These are phyloP conservation scores for Carcina quercana DNA, from an alignment of 2,888 invertebrate species.

Conservation along the genomic window DNA sequence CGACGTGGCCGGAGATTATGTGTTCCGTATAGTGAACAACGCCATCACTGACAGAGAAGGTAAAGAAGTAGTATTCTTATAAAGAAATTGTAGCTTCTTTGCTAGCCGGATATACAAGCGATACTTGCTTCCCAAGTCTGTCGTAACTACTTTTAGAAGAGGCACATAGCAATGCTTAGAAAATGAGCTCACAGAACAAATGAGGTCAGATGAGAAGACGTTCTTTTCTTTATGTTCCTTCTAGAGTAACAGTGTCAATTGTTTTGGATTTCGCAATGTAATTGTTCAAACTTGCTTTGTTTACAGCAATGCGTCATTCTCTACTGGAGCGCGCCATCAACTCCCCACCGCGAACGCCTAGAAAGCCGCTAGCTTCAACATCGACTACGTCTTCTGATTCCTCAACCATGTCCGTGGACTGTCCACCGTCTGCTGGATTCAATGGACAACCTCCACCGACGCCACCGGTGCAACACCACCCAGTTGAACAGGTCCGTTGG, in stretches of 20 bases:
- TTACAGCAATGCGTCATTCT: slow-evolving; percentile 80
- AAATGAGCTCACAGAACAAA: too few species aligned
- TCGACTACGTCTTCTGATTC: slow-evolving; percentile 81
- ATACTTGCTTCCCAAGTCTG: too few species aligned
- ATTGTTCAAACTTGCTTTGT: slow-evolving; percentile 5
- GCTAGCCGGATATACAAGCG: too few species aligned
- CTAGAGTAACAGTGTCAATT: too few species aligned
- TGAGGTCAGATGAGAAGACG: too few species aligned
- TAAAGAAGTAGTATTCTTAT: too few species aligned
- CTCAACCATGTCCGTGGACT: slow-evolving; percentile 70
- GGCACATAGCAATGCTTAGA: too few species aligned
- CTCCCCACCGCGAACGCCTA: slow-evolving; percentile 63
- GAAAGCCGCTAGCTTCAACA: slow-evolving; percentile 76
- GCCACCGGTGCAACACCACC: slow-evolving; percentile 33
- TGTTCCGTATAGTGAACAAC: slow-evolving; percentile 91
- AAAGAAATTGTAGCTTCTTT: too few species aligned
- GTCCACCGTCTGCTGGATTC: slow-evolving; percentile 50
- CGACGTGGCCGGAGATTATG: slow-evolving; percentile 82
- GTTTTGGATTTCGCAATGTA: too few species aligned
- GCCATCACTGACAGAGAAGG: slow-evolving; percentile 80
- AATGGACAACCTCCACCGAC: slow-evolving; percentile 42
- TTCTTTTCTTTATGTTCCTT: too few species aligned
- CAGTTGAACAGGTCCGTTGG: slow-evolving; percentile 47
- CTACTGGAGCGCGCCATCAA: slow-evolving; percentile 74
- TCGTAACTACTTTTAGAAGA: too few species aligned